A percentile compares a stretch with the other conserved stretches of the same genome.
Conservation (phyloP, 2,113 vertebrate genomes). For the Gulo gulo region DNA sequence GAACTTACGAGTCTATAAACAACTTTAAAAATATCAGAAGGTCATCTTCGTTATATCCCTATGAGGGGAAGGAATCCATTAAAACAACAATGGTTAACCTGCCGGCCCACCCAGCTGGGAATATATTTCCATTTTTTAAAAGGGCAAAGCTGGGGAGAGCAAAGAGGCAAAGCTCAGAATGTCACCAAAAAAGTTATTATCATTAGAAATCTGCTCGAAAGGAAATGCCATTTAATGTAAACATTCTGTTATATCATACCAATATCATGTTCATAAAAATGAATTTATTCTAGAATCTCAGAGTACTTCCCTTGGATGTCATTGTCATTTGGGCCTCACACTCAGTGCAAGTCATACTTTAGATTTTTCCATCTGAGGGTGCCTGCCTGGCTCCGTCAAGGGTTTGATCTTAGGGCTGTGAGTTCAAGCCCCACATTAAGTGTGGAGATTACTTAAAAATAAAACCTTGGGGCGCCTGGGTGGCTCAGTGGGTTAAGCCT, state of each 20-base stretch:
- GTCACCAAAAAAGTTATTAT: not conserved
- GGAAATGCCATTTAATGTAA: not conserved
- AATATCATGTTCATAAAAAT: not conserved
- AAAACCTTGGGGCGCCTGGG: not conserved
- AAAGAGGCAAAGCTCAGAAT: not conserved
- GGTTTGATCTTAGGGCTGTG: not conserved
- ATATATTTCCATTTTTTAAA: not conserved
- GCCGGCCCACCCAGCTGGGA: not conserved
- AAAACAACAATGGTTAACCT: not conserved
- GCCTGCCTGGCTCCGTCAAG: not conserved
- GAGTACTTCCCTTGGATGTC: not conserved
- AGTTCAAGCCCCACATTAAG: not conserved
- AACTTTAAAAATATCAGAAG: conserved; percentile 40
- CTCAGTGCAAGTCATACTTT: not conserved
- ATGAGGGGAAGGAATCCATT: conserved; percentile 39
- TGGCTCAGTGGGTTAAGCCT: too few relatives aligned
- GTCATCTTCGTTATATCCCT: conserved; percentile 29
- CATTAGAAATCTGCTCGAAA: not conserved
- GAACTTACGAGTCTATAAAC: conserved; percentile 3
- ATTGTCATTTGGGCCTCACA: not conserved
- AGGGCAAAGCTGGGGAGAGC: not conserved
- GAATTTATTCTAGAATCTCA: not conserved
- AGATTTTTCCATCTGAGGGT: not conserved
- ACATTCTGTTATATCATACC: not conserved
- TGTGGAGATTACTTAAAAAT: not conserved